Base-by-base conservation (phyloP, 1,140 invertebrate species). In the Bombus haemorrhoidalis region DNA sequence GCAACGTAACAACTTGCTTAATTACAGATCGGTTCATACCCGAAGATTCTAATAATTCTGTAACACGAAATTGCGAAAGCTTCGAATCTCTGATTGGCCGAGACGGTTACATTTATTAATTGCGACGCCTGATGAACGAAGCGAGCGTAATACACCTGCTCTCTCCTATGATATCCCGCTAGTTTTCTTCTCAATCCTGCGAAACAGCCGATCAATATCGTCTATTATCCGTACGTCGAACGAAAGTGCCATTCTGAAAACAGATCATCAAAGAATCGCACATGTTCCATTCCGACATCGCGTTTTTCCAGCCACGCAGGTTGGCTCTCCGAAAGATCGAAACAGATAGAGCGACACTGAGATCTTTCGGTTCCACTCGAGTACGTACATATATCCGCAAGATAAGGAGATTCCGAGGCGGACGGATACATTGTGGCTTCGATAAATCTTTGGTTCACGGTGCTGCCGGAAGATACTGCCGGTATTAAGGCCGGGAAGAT, bases 381-480 rank as follows among this genome's bases (percentile, higher is more conserved):
- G 22, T 32, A 80, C 28, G 59, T 62, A n/a, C 79, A 53, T 81
- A 69, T 59, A 39, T 32, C 22, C 18, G 47, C 28, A 10, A 41
- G 79, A 81, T 81, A 81, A 81, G 79, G 47, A 81, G 79, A 81
- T 73, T 81, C 53, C 53, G 37, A 12, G 78, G 25, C 28, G 68
- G 43, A 25, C 34, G 47, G 69, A 76, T 83, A 75, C 75, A 83
- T 83, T 59, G 81, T 66, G 59, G 81, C 72, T 66, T 66, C 81
- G 81, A 83, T 83, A 83, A 75, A 83, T 75, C 81, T 81, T 59
- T 81, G 68, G 68, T 59, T 57, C 53, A 47, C 79, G 28, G 18
- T 12, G 68, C 34, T 80, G 66, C 34, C 28, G 12, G 18, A 57
- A 41, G 68, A 59, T 72, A 59, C 43, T 34, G 79, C 1, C 22